Evolutionary conservation across 1,140 invertebrate genomes (phyloP), one percentile per base, ranked within the genome.

Genomic region (Telenomus remus): DNA sequence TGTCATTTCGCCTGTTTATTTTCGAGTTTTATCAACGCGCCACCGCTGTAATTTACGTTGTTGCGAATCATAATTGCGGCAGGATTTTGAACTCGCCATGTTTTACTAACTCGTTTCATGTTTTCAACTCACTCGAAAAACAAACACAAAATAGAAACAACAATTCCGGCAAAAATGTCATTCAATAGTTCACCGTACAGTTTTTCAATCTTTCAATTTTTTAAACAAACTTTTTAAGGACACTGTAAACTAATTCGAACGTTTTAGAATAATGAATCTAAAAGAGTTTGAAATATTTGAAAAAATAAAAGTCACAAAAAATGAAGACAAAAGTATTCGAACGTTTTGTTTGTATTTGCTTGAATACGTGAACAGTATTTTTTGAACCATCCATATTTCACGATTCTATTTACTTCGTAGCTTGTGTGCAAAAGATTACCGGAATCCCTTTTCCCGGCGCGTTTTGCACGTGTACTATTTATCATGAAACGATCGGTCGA

Each of bases 1-100:
- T 70, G 73, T 76, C 65, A 70, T 60, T 54, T 65, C 37, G 49
- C 37, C 65, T 71, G 61, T 76, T 76, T 76, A 76, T 76, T 76
- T 76, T 76, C 60, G 59, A 53, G 49, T 76, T 76, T 76, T 76
- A 76, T 70, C 66, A 76, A 42, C 65, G 65, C 57, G 44, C 54
- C 59, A 39, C 35, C 60, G 65, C 35, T 60, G 60, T 56, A 66
- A 76, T 70, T 68, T 70, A 76, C 65, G 44, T 51, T 74, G 71
- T 74, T 74, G 61, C 57, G 46, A 68, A 74, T 68, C 68, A 75
- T 75, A 69, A 75, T 75, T 64, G 64, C 59, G 61, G 57, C 57
- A n/a, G 44, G 63, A 50, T 12, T 42, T 69, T 54, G 43, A 69
- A 60, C 47, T 53, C 2, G 42, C 42, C n/a, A 19, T 46, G 9